Evolutionary conservation across 2,888 invertebrate species (phyloP), one percentile per base, ranked within the genome.

Genomic region (Chydorus sphaericus): DNA sequence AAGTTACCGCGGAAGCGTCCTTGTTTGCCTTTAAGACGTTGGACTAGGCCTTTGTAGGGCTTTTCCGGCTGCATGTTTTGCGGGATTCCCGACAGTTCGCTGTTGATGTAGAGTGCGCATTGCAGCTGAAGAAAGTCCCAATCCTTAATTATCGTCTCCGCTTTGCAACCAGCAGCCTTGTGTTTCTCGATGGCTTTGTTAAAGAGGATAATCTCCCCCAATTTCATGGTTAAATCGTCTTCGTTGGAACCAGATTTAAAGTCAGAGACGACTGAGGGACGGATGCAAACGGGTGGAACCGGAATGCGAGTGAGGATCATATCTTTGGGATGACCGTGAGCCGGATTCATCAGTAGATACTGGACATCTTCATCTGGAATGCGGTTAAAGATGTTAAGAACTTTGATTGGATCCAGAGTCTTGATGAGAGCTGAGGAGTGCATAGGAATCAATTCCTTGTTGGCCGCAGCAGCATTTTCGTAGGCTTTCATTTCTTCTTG

Each of bases 111-210:
- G 3, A 97, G 75, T 0, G 96, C 94, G 60, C 87, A 90, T 70
- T 96, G 93, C 49, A 96, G 75, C 73, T 98, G 94, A 56, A 93
- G 75, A 68, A 88, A 93, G 69, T 98, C 97, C 97, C 97, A 98
- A 68, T 90, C 72, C 64, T 77, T 75, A 65, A 71, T 86, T 62
- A 92, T 86, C 73, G 88, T 82, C 69, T 88, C 86, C 60, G 85
- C 81, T 73, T 89, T 90, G 11, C 88, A 89, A n/a, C 89, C 93
- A 62, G 83, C 83, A 56, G 81, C 79, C 66, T 85, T 80, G 68
- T 93, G 88, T 53, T 88, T 89, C 59, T 82, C 77, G 55, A 98
- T 89, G 36, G 89, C 86, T 71, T 93, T 89, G 69, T 97, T 97
- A 57, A 96, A 85, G 56, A 96, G 79, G 52, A 96, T 79, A 60